Conservation (phyloP, 2,888 invertebrate genomes). For the Drosophila lutescens region DNA sequence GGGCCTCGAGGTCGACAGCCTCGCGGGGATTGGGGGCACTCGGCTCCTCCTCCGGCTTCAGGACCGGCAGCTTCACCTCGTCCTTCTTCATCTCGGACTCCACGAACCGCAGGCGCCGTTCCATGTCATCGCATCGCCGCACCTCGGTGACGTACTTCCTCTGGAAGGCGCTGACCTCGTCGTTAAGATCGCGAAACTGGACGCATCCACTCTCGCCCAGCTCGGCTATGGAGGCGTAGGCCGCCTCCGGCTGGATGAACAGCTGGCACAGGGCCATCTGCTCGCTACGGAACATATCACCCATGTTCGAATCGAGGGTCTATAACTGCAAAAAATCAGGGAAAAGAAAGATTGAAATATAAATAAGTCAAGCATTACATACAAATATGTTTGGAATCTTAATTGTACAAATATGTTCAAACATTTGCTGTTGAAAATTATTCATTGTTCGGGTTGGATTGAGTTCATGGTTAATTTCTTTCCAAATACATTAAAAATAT, state of each 20-base stretch:
- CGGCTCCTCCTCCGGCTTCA: slow-evolving; percentile 87
- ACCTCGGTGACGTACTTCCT: slow-evolving; percentile 94
- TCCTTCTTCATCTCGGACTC: slow-evolving; percentile 92
- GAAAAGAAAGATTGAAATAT: background rate
- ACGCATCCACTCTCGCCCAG: slow-evolving; percentile 96
- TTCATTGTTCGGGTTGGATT: too few species aligned
- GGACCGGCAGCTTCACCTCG: slow-evolving; percentile 88
- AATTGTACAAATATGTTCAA: too few species aligned
- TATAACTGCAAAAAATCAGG: slow-evolving; percentile 15
- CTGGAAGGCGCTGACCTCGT: slow-evolving; percentile 91
- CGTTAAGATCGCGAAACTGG: slow-evolving; percentile 97
- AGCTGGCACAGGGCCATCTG: slow-evolving; percentile 97
- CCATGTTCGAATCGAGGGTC: slow-evolving; percentile 85
- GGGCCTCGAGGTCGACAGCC: slow-evolving; percentile 91
- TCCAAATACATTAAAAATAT: background rate
- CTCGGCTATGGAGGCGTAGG: slow-evolving; percentile 96
- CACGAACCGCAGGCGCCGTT: slow-evolving; percentile 90
- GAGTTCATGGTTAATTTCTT: background rate
- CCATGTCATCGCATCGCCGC: slow-evolving; percentile 93
- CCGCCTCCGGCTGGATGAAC: slow-evolving; percentile 97
- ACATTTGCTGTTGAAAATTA: too few species aligned
- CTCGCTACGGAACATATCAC: slow-evolving; percentile 94
- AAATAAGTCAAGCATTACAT: background rate
- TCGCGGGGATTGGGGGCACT: slow-evolving; percentile 90
- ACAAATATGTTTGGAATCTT: too few species aligned